Base-by-base conservation (phyloP, 1,140 invertebrate species). In the Trigoniulus corallinus region DNA sequence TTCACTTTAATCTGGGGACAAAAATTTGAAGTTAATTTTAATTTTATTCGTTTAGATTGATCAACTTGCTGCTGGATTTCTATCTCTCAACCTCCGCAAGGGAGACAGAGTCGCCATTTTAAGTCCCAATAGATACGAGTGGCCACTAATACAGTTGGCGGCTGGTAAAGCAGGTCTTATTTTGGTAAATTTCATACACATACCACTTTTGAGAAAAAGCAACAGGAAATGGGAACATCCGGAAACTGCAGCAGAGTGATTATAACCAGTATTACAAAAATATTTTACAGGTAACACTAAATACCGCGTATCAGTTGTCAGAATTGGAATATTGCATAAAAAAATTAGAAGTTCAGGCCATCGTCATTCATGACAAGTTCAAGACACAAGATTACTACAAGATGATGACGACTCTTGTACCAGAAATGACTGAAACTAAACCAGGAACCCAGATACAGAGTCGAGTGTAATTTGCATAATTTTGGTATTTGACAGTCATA, bases 21-120 rank as follows among this genome's bases (percentile, higher is more conserved):
- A 1, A 47, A 23, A 23, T n/a, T 24, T n/a, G 18, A 2, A 23
- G 21, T n/a, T n/a, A n/a, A n/a, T n/a, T n/a, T n/a, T n/a, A n/a
- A n/a, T n/a, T n/a, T n/a, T n/a, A n/a, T n/a, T n/a, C n/a, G n/a
- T n/a, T n/a, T n/a, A 88, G 73, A 76, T 74, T 1, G 81, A 95
- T 59, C 73, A 75, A 26, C 59, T 96, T 1, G 91, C 88, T 1
- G 81, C 81, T n/a, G 84, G 86, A 1, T 69, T 97, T 0, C 62
- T 78, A 40, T 74, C 74, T 22, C 59, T 92, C 12, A 89, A 89
- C 0, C 62, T 96, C 12, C 61, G 78, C 53, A 74, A 69, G 46
- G 88, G 88, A 0, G 92, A 97, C 60, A 64, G 83, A 4, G 57
- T 98, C 1, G 92, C 83, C 0, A 71, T 97, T 12, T 95, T 86